Evolutionary conservation across 2,797 vertebrate species (phyloP), one percentile per base, ranked within the genome.

Genomic region (Pantherophis alleghaniensis): DNA sequence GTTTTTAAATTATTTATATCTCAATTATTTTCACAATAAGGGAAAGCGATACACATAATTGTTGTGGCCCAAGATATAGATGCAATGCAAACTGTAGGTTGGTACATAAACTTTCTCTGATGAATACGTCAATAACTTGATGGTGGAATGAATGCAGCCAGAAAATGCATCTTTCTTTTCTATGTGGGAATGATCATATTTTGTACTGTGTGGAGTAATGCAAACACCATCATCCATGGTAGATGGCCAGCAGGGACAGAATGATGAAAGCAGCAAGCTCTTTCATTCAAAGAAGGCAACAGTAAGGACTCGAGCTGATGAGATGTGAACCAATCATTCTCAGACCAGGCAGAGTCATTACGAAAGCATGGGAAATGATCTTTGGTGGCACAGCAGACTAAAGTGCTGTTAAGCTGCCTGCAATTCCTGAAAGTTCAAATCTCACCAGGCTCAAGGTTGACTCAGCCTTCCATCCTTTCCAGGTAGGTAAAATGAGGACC

Each of bases 21-120:
- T 95, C 74, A 89, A 24, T 93, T 90, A 66, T 63, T 53, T n/a
- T 91, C 22, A 5, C 20, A 60, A 47, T 89, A 61, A 91, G 86
- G 13, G 57, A 92, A 91, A 2, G 91, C 16, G 3, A 28, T 20
- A 57, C 32, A 66, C 74, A 18, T 69, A 47, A 42, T 79, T 88
- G 10, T 88, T 14, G 79, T 86, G 37, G 24, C n/a, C 32, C 89
- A 74, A 51, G 28, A 47, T 12, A 63, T 92, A 11, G 53, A 92
- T 28, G 63, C 53, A 79, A 26, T 79, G 42, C 42, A 47, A 93
- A 55, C 91, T 92, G 87, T 26, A 66, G n/a, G n/a, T 16, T 32
- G 57, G n/a, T 0, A 47, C 91, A 3, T 0, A 0, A 55, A 28
- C 69, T 57, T 51, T 69, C n/a, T 16, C 63, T 69, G n/a, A 12